phyloP scores from a whole-genome alignment of 2,113 vertebrate genomes.

The Amia ocellicauda region DNA sequence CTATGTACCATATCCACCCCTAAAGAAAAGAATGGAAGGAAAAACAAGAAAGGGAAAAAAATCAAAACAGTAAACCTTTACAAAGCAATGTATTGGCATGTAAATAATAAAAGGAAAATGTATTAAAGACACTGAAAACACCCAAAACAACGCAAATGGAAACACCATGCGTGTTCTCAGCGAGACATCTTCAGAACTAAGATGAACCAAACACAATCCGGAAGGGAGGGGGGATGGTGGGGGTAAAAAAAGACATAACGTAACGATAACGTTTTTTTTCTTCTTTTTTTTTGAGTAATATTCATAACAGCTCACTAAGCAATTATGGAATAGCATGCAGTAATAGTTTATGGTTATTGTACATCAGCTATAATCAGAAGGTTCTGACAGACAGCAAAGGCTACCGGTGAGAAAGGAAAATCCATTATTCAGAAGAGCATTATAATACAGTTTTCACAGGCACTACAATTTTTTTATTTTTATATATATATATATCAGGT shows the following conservation, averaged over 20 bases:
- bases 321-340: constrained; percentile 95
- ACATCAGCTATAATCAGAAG: constrained; percentile 93
- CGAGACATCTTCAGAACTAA: constrained; percentile 72
- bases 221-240: constrained; percentile 48
- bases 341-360: constrained; percentile 92
- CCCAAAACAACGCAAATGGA: constrained; percentile 51
- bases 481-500: constrained; percentile 77
- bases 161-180: constrained; percentile 67
- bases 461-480: constrained; percentile 86
- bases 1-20: constrained; percentile 63
- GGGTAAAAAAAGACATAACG: constrained; percentile 66
- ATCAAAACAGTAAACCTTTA: not conserved
- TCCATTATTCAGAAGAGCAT: constrained; percentile 80
- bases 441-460: constrained; percentile 99
- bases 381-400: constrained; percentile 96
- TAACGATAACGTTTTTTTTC: constrained; percentile 55
- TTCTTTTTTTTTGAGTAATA: constrained; percentile 73
- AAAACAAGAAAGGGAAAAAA: constrained; percentile 33
- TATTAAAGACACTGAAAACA: constrained; percentile 79
- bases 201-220: constrained; percentile 29
- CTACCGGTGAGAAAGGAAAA: constrained; percentile 86
- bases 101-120: constrained; percentile 38
- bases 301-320: constrained; percentile 86
- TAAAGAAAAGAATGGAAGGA: constrained; percentile 41
- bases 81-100: constrained; percentile 2